Base-by-base conservation (phyloP, 2,113 vertebrate species). In the Sapayoa aenigma region DNA sequence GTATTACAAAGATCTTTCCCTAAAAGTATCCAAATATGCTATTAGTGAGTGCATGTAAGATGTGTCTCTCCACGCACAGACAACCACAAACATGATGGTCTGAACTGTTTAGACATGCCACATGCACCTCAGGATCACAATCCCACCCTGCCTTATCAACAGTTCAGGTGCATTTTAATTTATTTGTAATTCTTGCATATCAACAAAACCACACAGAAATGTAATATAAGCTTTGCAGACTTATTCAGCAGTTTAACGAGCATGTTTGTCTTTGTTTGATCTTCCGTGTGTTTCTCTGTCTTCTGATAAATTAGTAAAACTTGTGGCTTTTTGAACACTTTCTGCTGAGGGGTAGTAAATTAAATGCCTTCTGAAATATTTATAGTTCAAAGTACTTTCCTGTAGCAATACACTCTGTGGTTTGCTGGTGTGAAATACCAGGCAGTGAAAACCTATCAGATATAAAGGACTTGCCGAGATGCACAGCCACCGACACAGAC, bases 251-350 rank as follows among this genome's bases (percentile, higher is more conserved):
- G 74, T 96, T 96, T 87, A 96, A 90, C 0, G 1, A 96, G 93
- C 85, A 42, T 53, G 92, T 94, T 95, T 96, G 84, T 52, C 84
- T 97, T 94, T 87, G 74, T 95, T 95, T 95, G 94, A 97, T 95
- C 93, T 95, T 95, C 90, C 3, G 8, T 12, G 3, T 63, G 65
- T 87, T 87, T 93, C 79, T 89, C 90, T 94, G 84, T 94, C 92
- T 95, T 95, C 92, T 84, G 73, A 96, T 96, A 96, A 96, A 95
- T 96, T 96, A 96, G 95, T 87, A 96, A 90, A 96, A 66, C 86
- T 94, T 82, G 93, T 92, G 95, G 94, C 85, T 96, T 96, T 95
- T 84, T 94, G 83, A 96, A 96, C 80, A 93, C 95, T 90, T 94
- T 96, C 77, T 90, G 88, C 76, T 95, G 95, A 96, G 86, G 79